Percentiles rank a stretch among this genome's conserved stretches.
phyloP scores from a whole-genome alignment of 2,113 vertebrate genomes.

The Tinamus guttatus region DNA sequence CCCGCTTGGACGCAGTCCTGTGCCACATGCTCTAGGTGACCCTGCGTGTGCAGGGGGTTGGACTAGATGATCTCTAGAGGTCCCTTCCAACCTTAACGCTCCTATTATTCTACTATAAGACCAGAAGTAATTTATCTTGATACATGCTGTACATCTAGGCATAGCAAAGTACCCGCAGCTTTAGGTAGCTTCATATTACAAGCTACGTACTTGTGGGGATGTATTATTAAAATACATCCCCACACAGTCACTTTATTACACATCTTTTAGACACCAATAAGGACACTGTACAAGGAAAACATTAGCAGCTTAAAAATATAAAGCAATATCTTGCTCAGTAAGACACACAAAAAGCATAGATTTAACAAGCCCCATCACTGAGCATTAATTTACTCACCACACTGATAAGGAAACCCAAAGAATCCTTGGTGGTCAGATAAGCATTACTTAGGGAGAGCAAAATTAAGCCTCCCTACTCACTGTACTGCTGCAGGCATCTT shows the following conservation, averaged over 20 bases:
- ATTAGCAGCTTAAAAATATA: accelerated
- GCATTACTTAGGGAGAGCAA: background rate
- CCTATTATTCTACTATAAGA: too few species aligned
- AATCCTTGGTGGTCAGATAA: background rate
- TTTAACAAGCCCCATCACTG: background rate
- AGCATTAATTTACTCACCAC: background rate
- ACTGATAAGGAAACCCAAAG: background rate
- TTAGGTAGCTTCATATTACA: accelerated
- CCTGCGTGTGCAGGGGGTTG: too few species aligned
- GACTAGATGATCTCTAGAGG: too few species aligned
- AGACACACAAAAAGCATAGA: background rate
- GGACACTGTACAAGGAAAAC: background rate
- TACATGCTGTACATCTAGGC: accelerated
- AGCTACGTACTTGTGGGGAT: too few species aligned
- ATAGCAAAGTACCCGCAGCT: background rate
- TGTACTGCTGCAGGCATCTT: background rate
- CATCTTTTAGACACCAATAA: accelerated
- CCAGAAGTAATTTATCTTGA: accelerated
- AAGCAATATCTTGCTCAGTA: accelerated
- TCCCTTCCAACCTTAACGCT: too few species aligned
- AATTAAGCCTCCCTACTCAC: accelerated
- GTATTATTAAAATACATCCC: background rate
- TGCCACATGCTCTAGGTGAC: too few species aligned
- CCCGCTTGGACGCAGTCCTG: too few species aligned
- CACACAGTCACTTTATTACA: background rate